Evolutionary conservation across 2,113 vertebrate genomes (phyloP).

Genomic region (Arothron firmamentum): DNA sequence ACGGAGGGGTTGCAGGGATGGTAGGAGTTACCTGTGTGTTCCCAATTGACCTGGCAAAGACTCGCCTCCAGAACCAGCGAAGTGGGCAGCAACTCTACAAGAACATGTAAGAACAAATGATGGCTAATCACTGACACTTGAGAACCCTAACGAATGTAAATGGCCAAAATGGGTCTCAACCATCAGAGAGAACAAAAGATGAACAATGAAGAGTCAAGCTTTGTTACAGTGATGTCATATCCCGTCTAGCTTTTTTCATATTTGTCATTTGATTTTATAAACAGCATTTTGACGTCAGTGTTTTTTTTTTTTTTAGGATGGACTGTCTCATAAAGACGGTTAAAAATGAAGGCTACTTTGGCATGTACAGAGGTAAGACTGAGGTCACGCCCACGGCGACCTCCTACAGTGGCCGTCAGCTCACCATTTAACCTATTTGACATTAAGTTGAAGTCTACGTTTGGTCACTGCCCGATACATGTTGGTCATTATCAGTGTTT

Average conservation of each 20-base stretch:
- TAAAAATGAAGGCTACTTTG: slow-evolving; percentile 81
- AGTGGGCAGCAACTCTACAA: slow-evolving; percentile 77
- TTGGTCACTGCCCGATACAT: background rate
- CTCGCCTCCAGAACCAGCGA: slow-evolving; percentile 82
- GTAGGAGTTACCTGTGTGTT: slow-evolving; percentile 85
- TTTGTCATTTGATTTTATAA: no score
- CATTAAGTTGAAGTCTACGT: background rate
- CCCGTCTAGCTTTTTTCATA: no score
- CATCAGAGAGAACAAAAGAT: no score
- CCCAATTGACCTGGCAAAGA: slow-evolving; percentile 83
- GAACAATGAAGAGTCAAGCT: no score
- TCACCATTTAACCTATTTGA: no score
- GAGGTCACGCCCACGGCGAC: background rate
- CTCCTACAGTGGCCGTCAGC: background rate
- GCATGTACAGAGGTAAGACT: slow-evolving; percentile 84
- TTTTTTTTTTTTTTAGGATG: slow-evolving; percentile 66
- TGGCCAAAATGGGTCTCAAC: no score
- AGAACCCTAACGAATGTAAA: no score
- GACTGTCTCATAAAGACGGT: slow-evolving; percentile 82
- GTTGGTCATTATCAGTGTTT: background rate
- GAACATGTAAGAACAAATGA: slow-evolving; percentile 72
- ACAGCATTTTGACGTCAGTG: no score
- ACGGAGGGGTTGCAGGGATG: slow-evolving; percentile 81
- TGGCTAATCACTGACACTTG: no score
- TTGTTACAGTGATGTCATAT: background rate